Evolutionary conservation across 2,888 invertebrate species (phyloP), one percentile per base, ranked within the genome.

Genomic region (Cataglyphis livida): DNA sequence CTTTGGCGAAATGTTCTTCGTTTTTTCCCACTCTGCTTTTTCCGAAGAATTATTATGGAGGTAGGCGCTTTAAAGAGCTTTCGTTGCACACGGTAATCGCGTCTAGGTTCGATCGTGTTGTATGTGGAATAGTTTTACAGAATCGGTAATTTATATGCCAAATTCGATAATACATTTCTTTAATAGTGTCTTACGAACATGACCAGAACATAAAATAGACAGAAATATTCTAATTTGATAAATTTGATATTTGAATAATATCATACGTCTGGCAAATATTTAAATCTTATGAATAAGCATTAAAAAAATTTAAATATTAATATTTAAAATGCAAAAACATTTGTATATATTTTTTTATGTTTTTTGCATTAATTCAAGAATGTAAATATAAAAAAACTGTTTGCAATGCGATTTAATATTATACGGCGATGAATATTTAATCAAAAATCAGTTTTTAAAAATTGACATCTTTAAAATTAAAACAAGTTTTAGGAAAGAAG

Each of bases 1-100:
- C 81, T 87, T 87, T 84, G 21, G 18, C 38, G 62, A 71, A 88
- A 81, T 73, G 83, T 71, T 87, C 59, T 21, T 10, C n/a, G 70
- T 66, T 78, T 74, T 78, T 25, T 64, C 32, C 57, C 35, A 32
- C 71, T 59, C 51, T n/a, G 18, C 44, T 51, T 81, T 85, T 78
- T 38, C 15, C 9, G 21, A 25, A 41, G 44, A 79, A 70, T 79
- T 79, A 79, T 70, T 79, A 70, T 44, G 44, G 18, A 10, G 18
- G 21, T 35, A 59, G 25, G 25, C 21, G 25, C 48, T 79, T 70
- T 70, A 70, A 70, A 32, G 18, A 25, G 21, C 9, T 59, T 41
- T 15, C 78, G 12, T 79, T 68, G 59, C 32, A 21, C 41, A 32
- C 21, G 28, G 66, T 44, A 18, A 41, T 54, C 28, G 15, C 54